Percentiles rank a stretch among this genome's conserved stretches.
Conservation (phyloP, 1,140 invertebrate genomes). For the Myzus persicae region DNA sequence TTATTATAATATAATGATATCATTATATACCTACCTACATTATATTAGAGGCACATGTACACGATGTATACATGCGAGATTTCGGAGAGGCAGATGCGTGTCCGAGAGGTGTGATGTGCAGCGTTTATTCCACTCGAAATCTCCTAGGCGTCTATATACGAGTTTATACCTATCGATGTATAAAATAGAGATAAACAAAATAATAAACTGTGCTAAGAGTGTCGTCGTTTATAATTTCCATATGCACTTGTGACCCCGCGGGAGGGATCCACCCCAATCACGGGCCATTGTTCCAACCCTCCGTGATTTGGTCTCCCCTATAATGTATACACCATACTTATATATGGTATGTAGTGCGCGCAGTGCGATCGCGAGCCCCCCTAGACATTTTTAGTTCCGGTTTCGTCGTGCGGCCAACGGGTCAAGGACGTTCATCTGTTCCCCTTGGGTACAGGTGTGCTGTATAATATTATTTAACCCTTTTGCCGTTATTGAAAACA, state of each 20-base stretch:
- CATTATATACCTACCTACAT: not conserved
- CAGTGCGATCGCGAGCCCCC: no score
- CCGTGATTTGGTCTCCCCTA: not conserved
- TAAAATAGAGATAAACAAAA: not conserved
- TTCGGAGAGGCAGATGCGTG: not conserved
- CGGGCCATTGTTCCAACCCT: conserved; percentile 31
- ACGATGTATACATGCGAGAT: no score
- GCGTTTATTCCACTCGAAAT: conserved; percentile 5
- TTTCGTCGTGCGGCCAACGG: not conserved
- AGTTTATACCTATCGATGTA: no score
- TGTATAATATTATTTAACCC: conserved; percentile 36
- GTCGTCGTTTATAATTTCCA: not conserved
- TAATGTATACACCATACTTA: not conserved
- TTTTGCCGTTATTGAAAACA: not conserved
- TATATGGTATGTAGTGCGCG: not conserved
- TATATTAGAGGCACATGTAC: not conserved
- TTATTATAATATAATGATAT: not conserved
- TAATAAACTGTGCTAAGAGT: not conserved
- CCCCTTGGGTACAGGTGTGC: conserved; percentile 5
- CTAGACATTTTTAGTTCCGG: conserved; percentile 52
- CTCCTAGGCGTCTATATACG: not conserved
- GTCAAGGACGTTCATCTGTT: conserved; percentile 49
- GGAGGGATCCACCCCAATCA: conserved; percentile 16
- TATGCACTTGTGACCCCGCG: conserved; percentile 1
- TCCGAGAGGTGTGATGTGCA: not conserved